These are phyloP conservation scores for Sphaerodactylus townsendi DNA, from an alignment of 2,113 vertebrate species.

Conservation along the genomic window DNA sequence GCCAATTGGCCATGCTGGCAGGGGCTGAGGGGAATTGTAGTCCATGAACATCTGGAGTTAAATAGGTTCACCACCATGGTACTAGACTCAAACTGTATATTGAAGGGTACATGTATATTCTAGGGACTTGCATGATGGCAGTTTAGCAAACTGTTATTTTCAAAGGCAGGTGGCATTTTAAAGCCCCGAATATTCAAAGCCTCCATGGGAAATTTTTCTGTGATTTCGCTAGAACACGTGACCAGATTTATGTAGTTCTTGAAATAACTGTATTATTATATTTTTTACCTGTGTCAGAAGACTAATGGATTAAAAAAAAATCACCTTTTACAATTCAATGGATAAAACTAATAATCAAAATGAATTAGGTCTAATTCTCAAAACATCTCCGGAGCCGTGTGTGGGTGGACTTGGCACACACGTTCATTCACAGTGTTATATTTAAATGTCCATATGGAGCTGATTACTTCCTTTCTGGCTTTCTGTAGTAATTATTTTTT, in stretches of 20 bases:
- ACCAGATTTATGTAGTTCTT: not conserved
- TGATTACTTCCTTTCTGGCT: conserved; percentile 69
- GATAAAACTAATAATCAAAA: conserved; percentile 60
- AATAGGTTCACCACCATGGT: too few relatives aligned
- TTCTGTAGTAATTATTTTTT: conserved; percentile 61
- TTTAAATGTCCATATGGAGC: conserved; percentile 67
- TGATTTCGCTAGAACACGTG: not conserved
- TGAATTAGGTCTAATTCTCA: conserved; percentile 59
- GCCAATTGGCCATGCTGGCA: too few relatives aligned
- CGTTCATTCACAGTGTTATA: conserved; percentile 38
- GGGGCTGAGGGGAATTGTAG: too few relatives aligned
- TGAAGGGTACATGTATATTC: not conserved
- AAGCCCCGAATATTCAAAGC: conserved; percentile 29
- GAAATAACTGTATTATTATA: conserved; percentile 21
- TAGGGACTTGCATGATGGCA: conserved; percentile 39
- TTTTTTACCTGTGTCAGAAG: conserved; percentile 38
- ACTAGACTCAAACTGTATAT: too few relatives aligned
- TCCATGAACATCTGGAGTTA: too few relatives aligned
- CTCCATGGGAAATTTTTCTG: accelerated
- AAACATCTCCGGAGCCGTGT: conserved; percentile 56
- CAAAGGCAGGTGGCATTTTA: conserved; percentile 36
- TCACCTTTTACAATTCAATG: conserved; percentile 35
- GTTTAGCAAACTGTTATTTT: conserved; percentile 36
- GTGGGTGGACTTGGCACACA: conserved; percentile 66
- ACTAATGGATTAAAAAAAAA: conserved; percentile 25